Conservation (phyloP, 2,888 invertebrate genomes). For the Pinctada fucata region DNA sequence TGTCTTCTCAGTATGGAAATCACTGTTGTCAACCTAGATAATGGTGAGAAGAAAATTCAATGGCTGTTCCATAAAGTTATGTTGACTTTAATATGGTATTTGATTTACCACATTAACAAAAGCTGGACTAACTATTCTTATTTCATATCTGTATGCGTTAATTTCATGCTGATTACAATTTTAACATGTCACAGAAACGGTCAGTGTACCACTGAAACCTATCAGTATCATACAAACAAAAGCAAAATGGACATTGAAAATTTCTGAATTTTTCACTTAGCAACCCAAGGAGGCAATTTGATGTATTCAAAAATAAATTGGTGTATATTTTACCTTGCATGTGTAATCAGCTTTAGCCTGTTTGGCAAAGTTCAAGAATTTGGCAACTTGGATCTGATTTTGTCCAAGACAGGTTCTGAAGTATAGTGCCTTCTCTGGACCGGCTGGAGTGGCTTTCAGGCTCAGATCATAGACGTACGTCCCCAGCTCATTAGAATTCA, state of each 20-base stretch:
- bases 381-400: conserved; percentile 69
- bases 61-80: not conserved
- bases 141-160: too few relatives aligned
- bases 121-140: too few relatives aligned
- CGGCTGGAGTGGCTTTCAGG: conserved; percentile 73
- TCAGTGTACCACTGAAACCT: too few relatives aligned
- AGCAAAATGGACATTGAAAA: too few relatives aligned
- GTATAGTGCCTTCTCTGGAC: conserved; percentile 74
- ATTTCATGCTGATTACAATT: too few relatives aligned
- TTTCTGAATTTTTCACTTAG: too few relatives aligned
- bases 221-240: too few relatives aligned
- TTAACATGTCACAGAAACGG: too few relatives aligned
- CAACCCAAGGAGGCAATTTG: too few relatives aligned
- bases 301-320: too few relatives aligned
- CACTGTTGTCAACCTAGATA: conserved; percentile 73
- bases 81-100: too few relatives aligned
- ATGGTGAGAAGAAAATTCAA: conserved; percentile 2
- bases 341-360: conserved; percentile 75
- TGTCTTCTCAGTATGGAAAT: conserved; percentile 76
- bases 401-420: conserved; percentile 74
- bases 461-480: conserved; percentile 75
- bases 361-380: conserved; percentile 77
- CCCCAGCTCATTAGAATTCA: conserved; percentile 75
- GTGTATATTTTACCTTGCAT: conserved; percentile 71
- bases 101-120: too few relatives aligned